Percentiles rank a stretch among this genome's conserved stretches.
Evolutionary conservation across 2,113 vertebrate genomes (phyloP).

Genomic region (Zosterops borbonicus): DNA sequence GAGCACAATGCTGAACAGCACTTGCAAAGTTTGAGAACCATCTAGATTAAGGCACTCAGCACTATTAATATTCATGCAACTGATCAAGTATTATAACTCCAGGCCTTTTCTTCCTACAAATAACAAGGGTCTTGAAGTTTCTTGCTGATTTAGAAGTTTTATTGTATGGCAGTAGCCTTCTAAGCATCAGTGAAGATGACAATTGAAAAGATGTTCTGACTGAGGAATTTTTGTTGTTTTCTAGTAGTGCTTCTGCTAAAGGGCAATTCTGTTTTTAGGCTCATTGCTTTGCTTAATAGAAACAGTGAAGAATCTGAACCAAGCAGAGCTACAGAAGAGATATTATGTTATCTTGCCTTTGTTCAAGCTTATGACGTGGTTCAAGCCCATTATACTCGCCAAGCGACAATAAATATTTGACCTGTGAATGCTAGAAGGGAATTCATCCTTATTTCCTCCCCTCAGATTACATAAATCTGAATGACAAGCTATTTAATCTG

Average conservation of each 20-base stretch:
- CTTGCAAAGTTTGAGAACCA: background rate
- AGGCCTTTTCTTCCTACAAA: background rate
- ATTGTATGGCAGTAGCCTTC: background rate
- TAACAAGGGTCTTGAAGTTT: background rate
- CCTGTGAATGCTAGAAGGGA: background rate
- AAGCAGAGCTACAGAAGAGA: background rate
- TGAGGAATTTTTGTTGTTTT: conserved; percentile 23
- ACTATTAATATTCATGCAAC: background rate
- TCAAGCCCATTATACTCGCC: background rate
- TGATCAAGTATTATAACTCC: background rate
- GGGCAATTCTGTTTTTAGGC: background rate
- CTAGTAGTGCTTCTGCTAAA: background rate
- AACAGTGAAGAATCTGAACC: background rate
- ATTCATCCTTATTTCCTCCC: conserved; percentile 24
- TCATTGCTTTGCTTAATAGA: conserved; percentile 19
- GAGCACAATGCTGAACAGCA: background rate
- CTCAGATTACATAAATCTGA: conserved; percentile 4
- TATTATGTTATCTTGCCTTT: background rate
- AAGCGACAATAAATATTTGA: conserved; percentile 23
- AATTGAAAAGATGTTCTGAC: background rate
- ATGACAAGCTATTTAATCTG: conserved; percentile 43
- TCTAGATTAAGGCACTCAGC: background rate
- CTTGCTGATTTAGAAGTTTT: background rate
- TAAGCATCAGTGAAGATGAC: background rate
- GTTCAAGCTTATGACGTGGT: background rate